A percentile compares a stretch with the other conserved stretches of the same genome.
phyloP scores from a whole-genome alignment of 2,888 invertebrate genomes.

The Sarcophaga subvicina region DNA sequence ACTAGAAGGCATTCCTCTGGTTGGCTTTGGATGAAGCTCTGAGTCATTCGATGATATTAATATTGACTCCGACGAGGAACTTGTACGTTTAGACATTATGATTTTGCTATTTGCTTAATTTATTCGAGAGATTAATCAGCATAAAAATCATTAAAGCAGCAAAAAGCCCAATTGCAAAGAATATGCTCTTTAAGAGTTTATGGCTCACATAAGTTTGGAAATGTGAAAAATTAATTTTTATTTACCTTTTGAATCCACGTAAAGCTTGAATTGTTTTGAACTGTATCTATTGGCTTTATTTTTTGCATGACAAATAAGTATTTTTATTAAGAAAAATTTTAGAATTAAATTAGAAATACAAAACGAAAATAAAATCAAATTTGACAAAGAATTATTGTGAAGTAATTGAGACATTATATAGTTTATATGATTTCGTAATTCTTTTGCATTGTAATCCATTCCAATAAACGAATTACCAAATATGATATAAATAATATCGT shows the following conservation, averaged over 20 bases:
- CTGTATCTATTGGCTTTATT: background rate
- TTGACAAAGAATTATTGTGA: constrained; percentile 1
- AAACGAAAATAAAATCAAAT: background rate
- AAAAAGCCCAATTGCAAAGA: constrained; percentile 20
- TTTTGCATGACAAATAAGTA: background rate
- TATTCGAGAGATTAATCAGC: constrained; percentile 11
- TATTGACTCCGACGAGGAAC: background rate
- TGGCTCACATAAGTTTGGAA: too few relatives aligned
- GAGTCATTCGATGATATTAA: background rate
- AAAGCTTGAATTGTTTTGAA: background rate
- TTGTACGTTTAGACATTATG: background rate
- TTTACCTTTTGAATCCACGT: constrained; percentile 12
- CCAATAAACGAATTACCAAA: background rate
- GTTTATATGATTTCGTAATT: background rate
- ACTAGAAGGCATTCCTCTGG: background rate
- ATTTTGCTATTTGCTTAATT: background rate
- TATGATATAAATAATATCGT: background rate
- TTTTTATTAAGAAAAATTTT: too few relatives aligned
- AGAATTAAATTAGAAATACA: background rate
- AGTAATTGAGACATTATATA: background rate
- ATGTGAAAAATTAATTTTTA: background rate
- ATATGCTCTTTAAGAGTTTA: constrained; percentile 17
- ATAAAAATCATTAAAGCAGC: constrained; percentile 40
- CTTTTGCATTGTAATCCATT: background rate
- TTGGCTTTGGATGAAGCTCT: background rate